phyloP scores from a whole-genome alignment of 2,113 vertebrate species.

The Casuarius casuarius region DNA sequence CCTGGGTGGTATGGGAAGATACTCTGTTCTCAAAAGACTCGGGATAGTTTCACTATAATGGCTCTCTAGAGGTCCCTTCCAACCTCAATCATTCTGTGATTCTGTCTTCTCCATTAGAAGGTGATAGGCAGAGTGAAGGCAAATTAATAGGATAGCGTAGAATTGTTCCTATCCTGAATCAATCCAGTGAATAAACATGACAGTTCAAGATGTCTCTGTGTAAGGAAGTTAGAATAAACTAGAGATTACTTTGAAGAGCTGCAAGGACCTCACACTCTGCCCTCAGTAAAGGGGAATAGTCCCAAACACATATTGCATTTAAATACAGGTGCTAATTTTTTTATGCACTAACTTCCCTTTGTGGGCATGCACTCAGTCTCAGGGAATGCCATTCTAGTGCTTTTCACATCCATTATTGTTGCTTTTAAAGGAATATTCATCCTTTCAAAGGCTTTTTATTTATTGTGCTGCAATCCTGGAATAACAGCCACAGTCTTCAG shows the following conservation, averaged over 20 bases:
- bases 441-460: conserved; percentile 8
- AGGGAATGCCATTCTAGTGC: conserved; percentile 33
- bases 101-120: background rate
- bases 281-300: background rate
- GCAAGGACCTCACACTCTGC: background rate
- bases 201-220: background rate
- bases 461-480: background rate
- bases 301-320: background rate
- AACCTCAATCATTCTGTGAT: no score
- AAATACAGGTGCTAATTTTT: background rate
- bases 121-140: background rate
- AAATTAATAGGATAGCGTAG: background rate
- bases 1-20: background rate
- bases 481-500: background rate
- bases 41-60: background rate
- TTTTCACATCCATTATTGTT: conserved; percentile 5
- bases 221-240: background rate
- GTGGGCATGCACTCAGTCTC: background rate
- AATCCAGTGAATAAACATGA: background rate
- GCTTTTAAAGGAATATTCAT: background rate
- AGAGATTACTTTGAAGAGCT: background rate
- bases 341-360: background rate
- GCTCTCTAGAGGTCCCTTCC: no score
- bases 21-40: background rate
- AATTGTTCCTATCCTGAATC: background rate